Conservation (phyloP, 2,888 invertebrate genomes). For the Anticlea derivata region DNA sequence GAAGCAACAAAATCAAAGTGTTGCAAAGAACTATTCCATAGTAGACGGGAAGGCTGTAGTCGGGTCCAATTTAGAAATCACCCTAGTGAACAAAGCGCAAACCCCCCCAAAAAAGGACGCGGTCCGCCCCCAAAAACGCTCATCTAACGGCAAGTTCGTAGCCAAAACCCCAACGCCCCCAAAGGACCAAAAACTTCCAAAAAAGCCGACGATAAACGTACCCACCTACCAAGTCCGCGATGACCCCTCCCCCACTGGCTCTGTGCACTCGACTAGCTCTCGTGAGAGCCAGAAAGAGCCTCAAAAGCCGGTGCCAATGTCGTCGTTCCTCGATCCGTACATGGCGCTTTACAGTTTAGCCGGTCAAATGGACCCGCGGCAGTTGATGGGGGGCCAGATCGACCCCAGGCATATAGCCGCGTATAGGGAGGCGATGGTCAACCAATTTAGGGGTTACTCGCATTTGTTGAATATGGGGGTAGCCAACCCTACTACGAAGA, state of each 20-base stretch:
- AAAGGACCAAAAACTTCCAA: constrained; percentile 55
- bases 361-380: constrained; percentile 71
- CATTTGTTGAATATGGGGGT: constrained; percentile 61
- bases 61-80: constrained; percentile 88
- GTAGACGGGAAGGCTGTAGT: constrained; percentile 74
- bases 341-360: constrained; percentile 71
- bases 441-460: constrained; percentile 64
- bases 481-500: constrained; percentile 72
- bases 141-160: constrained; percentile 82
- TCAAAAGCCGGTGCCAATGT: constrained; percentile 40
- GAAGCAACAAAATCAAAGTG: constrained; percentile 68
- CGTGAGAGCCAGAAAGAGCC: constrained; percentile 42
- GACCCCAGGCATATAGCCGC: constrained; percentile 72
- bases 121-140: constrained; percentile 69
- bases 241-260: constrained; percentile 56
- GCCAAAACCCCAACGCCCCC: constrained; percentile 74
- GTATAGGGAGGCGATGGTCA: constrained; percentile 72
- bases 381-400: constrained; percentile 62
- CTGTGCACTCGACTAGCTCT: constrained; percentile 45
- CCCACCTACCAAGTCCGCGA: constrained; percentile 71
- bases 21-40: constrained; percentile 73
- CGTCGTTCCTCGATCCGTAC: constrained; percentile 68
- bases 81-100: constrained; percentile 83
- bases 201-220: constrained; percentile 58
- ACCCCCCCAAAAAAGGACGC: constrained; percentile 57